Evolutionary conservation across 2,113 vertebrate species (phyloP).

Genomic region (Tapirus terrestris): DNA sequence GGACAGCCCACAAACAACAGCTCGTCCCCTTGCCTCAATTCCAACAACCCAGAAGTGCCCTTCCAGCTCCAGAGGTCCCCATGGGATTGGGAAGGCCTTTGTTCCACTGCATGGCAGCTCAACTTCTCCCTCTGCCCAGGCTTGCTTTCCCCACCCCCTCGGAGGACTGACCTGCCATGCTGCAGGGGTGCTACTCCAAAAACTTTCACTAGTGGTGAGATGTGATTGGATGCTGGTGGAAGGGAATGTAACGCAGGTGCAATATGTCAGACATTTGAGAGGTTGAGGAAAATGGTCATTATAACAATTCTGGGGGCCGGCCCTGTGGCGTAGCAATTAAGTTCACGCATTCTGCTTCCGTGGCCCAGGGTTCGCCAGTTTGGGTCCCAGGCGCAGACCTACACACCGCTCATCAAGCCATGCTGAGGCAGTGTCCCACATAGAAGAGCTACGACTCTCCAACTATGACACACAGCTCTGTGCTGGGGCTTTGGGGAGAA

Average conservation of each 20-base stretch:
- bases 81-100: neutral
- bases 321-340: too few species aligned
- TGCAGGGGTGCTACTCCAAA: neutral
- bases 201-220: neutral
- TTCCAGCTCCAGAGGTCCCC: neutral
- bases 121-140: neutral
- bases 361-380: too few species aligned
- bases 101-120: neutral
- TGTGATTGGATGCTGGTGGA: neutral
- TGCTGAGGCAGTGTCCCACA: too few species aligned
- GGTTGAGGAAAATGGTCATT: neutral
- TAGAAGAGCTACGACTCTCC: too few species aligned
- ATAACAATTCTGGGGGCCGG: neutral
- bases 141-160: neutral
- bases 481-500: too few species aligned
- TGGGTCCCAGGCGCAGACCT: too few species aligned
- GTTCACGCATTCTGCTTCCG: too few species aligned
- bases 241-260: neutral
- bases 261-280: neutral
- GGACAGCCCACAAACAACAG: neutral
- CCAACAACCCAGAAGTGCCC: neutral
- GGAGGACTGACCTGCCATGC: too few species aligned
- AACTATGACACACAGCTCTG: too few species aligned
- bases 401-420: too few species aligned
- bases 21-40: neutral